Evolutionary conservation across 2,113 vertebrate species (phyloP), one percentile per base, ranked within the genome.

Genomic region (Sapajus apella): DNA sequence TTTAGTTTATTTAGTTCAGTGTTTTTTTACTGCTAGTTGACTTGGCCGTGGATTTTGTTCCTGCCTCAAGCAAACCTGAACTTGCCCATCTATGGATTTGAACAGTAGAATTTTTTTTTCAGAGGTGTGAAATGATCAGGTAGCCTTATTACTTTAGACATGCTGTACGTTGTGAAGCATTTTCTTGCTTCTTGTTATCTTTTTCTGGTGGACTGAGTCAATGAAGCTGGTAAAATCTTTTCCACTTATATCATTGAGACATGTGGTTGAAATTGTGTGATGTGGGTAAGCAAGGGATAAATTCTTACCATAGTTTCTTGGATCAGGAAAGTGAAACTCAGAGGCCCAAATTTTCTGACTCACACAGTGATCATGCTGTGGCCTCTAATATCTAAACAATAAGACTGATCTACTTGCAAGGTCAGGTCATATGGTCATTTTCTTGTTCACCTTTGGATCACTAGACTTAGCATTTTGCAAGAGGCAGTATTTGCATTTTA

Each of bases 1-100:
- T 90, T 94, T 90, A 45, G 6, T 45, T 92, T 83, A 75, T 75
- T 96, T 81, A 94, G 40, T 58, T 97, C 6, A 61, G 8, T 94
- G 68, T 75, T 72, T 80, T 94, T 86, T 43, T 40, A 43, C 90
- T 56, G 8, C 95, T 40, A 50, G 55, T 73, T 90, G 66, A 68
- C 20, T 94, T 94, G 80, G 35, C 55, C 87, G 55, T 96, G 91
- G 55, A 93, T 97, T 97, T 91, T 96, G 81, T 92, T 85, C 47
- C 47, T 45, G 14, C 77, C 50, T 85, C 27, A 77, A 27, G 77
- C 32, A 68, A 43, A 82, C 90, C n/a, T 88, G 68, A 89, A 86
- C 91, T 68, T 20, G 56, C 23, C 66, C 37, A 47, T 93, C 84
- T 95, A 68, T 90, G 83, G 68, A 52, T 96, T 52, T 91, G 88